Conservation (phyloP, 2,888 invertebrate genomes). For the Cryptosula pallasiana region DNA sequence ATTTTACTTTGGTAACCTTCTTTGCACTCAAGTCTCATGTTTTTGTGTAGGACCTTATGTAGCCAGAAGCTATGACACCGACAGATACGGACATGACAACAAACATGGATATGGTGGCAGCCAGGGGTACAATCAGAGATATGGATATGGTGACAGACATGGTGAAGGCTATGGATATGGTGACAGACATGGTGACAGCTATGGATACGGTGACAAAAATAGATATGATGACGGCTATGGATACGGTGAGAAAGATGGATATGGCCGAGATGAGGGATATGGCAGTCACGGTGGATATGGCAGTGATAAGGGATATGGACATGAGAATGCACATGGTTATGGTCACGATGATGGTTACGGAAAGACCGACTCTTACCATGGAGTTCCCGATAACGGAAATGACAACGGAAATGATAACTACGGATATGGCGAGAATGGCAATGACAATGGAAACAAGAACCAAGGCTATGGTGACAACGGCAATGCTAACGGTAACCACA, state of each 20-base stretch:
- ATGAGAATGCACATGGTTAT: not conserved
- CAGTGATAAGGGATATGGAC: not conserved
- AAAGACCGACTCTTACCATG: not conserved
- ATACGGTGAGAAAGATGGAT: not conserved
- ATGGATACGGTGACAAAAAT: not conserved
- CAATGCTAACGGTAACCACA: not conserved
- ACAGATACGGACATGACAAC: too few species aligned
- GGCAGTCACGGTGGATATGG: not conserved
- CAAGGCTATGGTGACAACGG: constrained; percentile 23
- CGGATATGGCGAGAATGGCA: constrained; percentile 25
- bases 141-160: too few species aligned
- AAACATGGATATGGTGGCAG: too few species aligned
- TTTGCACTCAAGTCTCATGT: too few species aligned
- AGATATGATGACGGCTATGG: not conserved
- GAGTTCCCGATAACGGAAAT: constrained; percentile 31
- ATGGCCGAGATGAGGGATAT: not conserved
- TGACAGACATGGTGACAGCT: not conserved
- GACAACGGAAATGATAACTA: constrained; percentile 32
- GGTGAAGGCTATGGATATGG: not conserved
- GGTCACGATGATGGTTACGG: not conserved
- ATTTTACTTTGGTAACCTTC: too few species aligned
- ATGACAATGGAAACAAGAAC: constrained; percentile 25
- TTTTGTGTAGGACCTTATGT: too few species aligned
- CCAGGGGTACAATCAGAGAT: too few species aligned
- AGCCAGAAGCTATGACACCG: too few species aligned